These are phyloP conservation scores for Aphidius gifuensis DNA, from an alignment of 1,140 invertebrate species.

Conservation along the genomic window DNA sequence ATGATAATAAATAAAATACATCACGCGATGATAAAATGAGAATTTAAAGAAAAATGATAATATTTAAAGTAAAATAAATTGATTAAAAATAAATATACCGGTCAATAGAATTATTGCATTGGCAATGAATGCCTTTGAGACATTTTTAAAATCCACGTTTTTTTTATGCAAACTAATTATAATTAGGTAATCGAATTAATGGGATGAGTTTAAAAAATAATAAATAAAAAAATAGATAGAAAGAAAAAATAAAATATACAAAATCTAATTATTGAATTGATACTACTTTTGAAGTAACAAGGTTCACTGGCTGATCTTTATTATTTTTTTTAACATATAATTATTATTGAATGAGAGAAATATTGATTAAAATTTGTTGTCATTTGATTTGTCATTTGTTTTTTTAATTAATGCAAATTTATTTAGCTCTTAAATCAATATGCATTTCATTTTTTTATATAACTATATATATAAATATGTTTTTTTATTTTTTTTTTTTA, in stretches of 20 bases:
- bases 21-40: background rate
- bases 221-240: background rate
- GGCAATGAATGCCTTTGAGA: conserved; percentile 8
- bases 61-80: conserved; percentile 4
- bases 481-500: conserved; percentile 18
- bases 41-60: background rate
- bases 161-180: conserved; percentile 19
- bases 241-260: conserved; percentile 6
- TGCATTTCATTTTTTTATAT: conserved; percentile 17
- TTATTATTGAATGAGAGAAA: background rate
- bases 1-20: too few species aligned
- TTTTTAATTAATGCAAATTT: too few species aligned
- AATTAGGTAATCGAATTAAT: conserved; percentile 16
- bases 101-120: background rate
- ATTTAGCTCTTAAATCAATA: background rate
- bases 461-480: conserved; percentile 11
- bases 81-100: conserved; percentile 6
- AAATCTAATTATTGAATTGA: conserved; percentile 10
- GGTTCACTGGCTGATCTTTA: conserved; percentile 20
- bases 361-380: background rate
- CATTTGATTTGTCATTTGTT: background rate
- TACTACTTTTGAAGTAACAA: conserved; percentile 6
- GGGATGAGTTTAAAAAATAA: conserved; percentile 7
- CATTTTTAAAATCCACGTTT: conserved; percentile 14
- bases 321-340: conserved; percentile 17